Evolutionary conservation across 2,113 vertebrate species (phyloP), one percentile per base, ranked within the genome.

Genomic region (Gallinago undulata): DNA sequence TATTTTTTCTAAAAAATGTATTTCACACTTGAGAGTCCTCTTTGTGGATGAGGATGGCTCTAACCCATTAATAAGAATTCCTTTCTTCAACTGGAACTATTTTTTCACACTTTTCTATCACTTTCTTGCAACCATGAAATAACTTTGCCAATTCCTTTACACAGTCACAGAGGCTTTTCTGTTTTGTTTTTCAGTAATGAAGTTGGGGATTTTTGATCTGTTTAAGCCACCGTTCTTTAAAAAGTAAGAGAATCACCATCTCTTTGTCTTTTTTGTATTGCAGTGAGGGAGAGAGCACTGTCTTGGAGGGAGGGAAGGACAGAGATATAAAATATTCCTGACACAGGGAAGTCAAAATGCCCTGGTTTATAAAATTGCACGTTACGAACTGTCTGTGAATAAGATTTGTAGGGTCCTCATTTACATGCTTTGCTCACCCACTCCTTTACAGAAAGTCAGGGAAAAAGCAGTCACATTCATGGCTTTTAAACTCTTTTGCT

Each of bases 41-140:
- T 83, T 55, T 10, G 5, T 93, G 78, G 47, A 55, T 68, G 64
- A 77, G 45, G 35, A 57, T 76, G 41, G 35, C 80, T 91, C 39
- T 87, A 76, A 90, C 45, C 41, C 64, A 59, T 84, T 82, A 64
- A 64, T 18, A 87, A 25, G 72, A 94, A 74, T n/a, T 76, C 84
- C 14, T 90, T 93, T 75, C 47, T 87, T 93, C 53, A 79, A 50
- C 50, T 86, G 28, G 21, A 83, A 41, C 84, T 87, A 16, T 86
- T 94, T 95, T 95, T 86, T 88, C 77, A 41, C 2, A 37, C 6
- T 85, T 90, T 77, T 55, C 70, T 88, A 31, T 68, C 75, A 64
- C 60, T 87, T 96, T 37, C 14, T 89, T 95, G 89, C 84, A 88
- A 31, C 74, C 3, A 7, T 92, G 93, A 96, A 95, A 81, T 76